phyloP scores from a whole-genome alignment of 2,888 invertebrate species.

The Lutraria lutraria region DNA sequence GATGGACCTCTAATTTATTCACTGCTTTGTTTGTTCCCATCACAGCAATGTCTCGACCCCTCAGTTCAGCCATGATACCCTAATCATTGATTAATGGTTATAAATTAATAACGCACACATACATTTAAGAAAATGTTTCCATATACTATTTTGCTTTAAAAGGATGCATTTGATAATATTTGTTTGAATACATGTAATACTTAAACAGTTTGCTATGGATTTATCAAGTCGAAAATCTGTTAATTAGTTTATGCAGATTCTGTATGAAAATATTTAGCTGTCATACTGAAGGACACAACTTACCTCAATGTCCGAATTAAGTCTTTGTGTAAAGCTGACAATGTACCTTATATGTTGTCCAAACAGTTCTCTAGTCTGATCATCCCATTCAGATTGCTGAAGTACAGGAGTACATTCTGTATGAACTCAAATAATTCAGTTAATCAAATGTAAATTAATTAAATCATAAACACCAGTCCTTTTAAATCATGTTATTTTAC shows the following conservation, averaged over 20 bases:
- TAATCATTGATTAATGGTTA: slow-evolving; percentile 67
- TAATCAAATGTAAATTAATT: no score
- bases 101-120: slow-evolving; percentile 26
- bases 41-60: slow-evolving; percentile 78
- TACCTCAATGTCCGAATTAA: slow-evolving; percentile 85
- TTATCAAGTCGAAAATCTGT: no score
- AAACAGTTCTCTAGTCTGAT: slow-evolving; percentile 80
- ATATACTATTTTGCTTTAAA: no score
- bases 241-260: no score
- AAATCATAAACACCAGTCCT: no score
- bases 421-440: background rate
- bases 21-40: slow-evolving; percentile 83
- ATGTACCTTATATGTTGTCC: slow-evolving; percentile 86
- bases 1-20: slow-evolving; percentile 85
- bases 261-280: background rate
- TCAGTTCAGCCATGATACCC: slow-evolving; percentile 83
- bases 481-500: no score
- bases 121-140: no score
- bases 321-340: slow-evolving; percentile 83
- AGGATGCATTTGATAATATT: no score
- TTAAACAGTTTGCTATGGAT: no score
- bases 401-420: background rate
- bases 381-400: slow-evolving; percentile 76
- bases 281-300: slow-evolving; percentile 20
- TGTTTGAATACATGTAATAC: no score